Evolutionary conservation across 2,888 invertebrate species (phyloP).

Genomic region (Lottia gigantea): DNA sequence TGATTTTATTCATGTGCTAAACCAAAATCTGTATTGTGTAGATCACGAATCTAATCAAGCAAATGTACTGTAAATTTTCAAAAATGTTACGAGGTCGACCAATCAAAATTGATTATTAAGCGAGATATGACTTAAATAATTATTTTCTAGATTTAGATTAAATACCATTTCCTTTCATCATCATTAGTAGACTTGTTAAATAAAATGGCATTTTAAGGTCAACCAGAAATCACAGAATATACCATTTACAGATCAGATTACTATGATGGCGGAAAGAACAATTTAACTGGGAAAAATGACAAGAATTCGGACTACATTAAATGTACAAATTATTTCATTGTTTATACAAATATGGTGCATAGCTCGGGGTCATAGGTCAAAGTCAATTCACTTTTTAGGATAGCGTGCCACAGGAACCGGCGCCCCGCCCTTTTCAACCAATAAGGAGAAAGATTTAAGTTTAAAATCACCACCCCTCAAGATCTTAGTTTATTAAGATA

Average conservation of each 20-base stretch:
- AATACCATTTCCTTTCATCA: too few species aligned
- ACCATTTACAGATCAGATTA: neutral
- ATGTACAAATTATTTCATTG: conserved; percentile 1
- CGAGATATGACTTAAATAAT: too few species aligned
- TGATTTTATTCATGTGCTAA: too few species aligned
- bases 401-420: neutral
- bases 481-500: neutral
- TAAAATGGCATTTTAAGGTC: neutral
- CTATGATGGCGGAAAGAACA: conserved; percentile 9
- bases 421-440: conserved; percentile 14
- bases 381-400: neutral
- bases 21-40: too few species aligned
- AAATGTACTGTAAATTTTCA: too few species aligned
- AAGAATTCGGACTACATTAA: neutral
- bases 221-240: neutral
- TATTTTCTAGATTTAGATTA: too few species aligned
- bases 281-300: neutral
- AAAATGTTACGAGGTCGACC: too few species aligned
- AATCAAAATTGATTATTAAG: too few species aligned
- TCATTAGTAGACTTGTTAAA: too few species aligned
- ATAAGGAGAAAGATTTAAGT: conserved; percentile 14
- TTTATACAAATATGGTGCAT: neutral
- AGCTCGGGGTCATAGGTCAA: neutral
- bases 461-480: neutral
- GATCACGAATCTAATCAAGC: too few species aligned